A percentile compares a stretch with the other conserved stretches of the same genome.
Conservation (phyloP, 2,888 invertebrate genomes). For the Chouioia cunea region DNA sequence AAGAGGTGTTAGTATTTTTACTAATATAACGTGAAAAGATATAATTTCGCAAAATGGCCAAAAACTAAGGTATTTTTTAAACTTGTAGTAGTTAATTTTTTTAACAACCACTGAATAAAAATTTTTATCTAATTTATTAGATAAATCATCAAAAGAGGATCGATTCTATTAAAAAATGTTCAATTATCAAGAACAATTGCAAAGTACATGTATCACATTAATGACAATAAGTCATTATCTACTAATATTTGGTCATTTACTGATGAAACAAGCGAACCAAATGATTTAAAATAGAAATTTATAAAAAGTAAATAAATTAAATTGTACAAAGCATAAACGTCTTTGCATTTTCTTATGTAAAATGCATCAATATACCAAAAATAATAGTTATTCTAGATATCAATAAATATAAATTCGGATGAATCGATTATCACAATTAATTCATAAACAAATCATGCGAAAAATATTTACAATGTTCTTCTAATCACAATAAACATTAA, state of each 20-base stretch:
- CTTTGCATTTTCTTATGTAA: no score
- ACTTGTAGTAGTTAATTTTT: background rate
- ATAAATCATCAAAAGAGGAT: background rate
- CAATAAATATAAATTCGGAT: no score
- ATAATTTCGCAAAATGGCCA: background rate
- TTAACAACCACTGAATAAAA: background rate
- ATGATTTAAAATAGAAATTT: conserved; percentile 6
- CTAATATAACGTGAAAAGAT: conserved; percentile 1
- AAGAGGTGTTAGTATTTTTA: background rate
- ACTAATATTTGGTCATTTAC: background rate
- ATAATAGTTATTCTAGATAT: no score
- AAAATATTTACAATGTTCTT: no score
- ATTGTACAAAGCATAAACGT: background rate
- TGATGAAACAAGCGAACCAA: background rate
- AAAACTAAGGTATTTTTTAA: conserved; percentile 13
- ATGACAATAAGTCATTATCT: conserved; percentile 21
- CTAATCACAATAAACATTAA: no score
- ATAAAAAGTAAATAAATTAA: conserved; percentile 7
- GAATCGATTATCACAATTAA: no score
- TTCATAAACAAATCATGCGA: no score
- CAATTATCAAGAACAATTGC: conserved; percentile 12
- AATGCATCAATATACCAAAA: no score
- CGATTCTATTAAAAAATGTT: background rate
- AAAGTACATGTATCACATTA: conserved; percentile 5
- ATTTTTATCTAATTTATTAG: conserved; percentile 1